Conservation (phyloP, 2,888 invertebrate species). For the Diplolepis rosae region DNA sequence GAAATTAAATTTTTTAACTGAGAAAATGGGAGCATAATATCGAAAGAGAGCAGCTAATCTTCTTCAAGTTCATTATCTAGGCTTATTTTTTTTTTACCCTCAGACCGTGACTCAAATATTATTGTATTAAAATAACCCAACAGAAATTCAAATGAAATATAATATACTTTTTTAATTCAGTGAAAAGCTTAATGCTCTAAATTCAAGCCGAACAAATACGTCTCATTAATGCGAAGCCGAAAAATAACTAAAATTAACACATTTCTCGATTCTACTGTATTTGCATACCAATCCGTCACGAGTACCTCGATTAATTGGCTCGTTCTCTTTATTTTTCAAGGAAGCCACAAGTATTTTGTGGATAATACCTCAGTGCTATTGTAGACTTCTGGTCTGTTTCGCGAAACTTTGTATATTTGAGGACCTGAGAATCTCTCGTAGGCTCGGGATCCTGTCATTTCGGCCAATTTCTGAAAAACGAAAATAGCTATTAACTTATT, state of each 20-base stretch:
- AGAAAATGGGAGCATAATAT: neutral
- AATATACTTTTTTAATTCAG: neutral
- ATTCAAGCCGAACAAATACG: slow-evolving; percentile 12
- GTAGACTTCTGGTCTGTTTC: slow-evolving; percentile 82
- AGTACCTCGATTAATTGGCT: slow-evolving; percentile 51
- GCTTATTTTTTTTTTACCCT: neutral
- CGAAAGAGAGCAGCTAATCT: neutral
- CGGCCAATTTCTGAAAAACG: slow-evolving; percentile 80
- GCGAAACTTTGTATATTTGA: slow-evolving; percentile 92
- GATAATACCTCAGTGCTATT: slow-evolving; percentile 81
- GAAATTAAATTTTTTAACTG: neutral
- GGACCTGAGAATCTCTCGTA: slow-evolving; percentile 95
- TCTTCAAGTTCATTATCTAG: neutral
- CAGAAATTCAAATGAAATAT: neutral
- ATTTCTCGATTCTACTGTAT: slow-evolving; percentile 17
- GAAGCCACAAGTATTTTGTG: slow-evolving; percentile 49
- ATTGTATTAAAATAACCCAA: too few relatives aligned
- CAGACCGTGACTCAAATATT: neutral
- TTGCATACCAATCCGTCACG: slow-evolving; percentile 28
- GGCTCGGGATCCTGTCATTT: slow-evolving; percentile 89
- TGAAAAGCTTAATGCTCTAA: neutral
- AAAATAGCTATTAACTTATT: neutral
- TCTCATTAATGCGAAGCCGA: slow-evolving; percentile 11
- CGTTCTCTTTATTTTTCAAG: slow-evolving; percentile 49
- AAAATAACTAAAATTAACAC: slow-evolving; percentile 11